Conservation (phyloP, 2,113 vertebrate genomes). For the Callipepla squamata region DNA sequence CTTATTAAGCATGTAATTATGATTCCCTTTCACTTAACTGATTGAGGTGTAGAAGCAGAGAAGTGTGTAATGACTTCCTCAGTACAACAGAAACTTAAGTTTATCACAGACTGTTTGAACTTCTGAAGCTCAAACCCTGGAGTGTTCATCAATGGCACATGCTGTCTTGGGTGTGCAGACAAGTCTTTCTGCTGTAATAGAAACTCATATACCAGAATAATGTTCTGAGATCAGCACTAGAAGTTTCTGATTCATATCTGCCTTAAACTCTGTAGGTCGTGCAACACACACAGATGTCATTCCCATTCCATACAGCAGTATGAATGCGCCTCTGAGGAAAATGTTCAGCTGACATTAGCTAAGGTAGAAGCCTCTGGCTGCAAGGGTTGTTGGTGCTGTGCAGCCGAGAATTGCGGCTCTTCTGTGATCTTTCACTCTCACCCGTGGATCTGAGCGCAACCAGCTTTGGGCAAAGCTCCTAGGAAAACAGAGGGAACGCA, state of each 20-base stretch:
- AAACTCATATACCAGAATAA: not conserved
- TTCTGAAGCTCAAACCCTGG: not conserved
- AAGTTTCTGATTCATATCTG: not conserved
- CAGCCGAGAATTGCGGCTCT: conserved; percentile 1
- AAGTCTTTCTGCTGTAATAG: not conserved
- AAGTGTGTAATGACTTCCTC: not conserved
- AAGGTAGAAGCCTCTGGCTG: not conserved
- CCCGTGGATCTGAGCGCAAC: conserved; percentile 45
- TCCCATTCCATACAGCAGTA: accelerated
- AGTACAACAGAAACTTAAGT: not conserved
- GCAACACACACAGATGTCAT: accelerated
- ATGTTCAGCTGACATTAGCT: not conserved
- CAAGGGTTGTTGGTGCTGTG: not conserved
- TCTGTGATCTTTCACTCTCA: conserved; percentile 57
- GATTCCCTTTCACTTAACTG: not conserved
- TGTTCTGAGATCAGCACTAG: not conserved
- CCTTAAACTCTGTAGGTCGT: not conserved
- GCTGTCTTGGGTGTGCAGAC: not conserved
- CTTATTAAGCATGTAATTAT: not conserved
- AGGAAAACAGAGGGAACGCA: conserved; percentile 29
- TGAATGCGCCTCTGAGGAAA: accelerated
- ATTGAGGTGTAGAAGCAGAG: not conserved
- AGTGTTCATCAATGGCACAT: not conserved
- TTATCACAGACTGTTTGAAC: not conserved
- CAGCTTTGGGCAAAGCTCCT: conserved; percentile 51